Evolutionary conservation across 2,888 invertebrate species (phyloP).

Genomic region (Dasypolia templi): DNA sequence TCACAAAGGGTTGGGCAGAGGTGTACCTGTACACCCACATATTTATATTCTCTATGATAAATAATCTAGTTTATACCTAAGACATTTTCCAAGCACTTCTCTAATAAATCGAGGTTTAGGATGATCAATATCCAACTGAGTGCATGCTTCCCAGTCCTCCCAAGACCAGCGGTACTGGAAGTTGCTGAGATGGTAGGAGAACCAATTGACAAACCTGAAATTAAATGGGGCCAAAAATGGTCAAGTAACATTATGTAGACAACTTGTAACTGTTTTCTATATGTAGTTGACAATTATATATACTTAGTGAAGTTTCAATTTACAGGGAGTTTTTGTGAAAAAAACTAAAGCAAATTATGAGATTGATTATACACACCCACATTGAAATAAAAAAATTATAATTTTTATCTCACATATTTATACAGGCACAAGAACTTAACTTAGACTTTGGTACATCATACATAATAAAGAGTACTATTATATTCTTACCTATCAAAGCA

Average conservation of each 20-base stretch:
- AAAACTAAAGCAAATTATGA: too few species aligned
- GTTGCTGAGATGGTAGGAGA: slow-evolving; percentile 99
- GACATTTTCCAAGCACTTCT: slow-evolving; percentile 97
- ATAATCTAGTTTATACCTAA: slow-evolving; percentile 91
- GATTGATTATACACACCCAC: neutral
- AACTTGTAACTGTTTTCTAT: too few species aligned
- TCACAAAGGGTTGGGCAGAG: neutral
- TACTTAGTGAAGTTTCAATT: neutral
- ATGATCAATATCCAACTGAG: slow-evolving; percentile 96
- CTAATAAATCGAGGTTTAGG: slow-evolving; percentile 98
- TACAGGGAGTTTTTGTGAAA: neutral
- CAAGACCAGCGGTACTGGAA: slow-evolving; percentile 99
- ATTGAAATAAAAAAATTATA: neutral
- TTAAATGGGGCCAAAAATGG: neutral
- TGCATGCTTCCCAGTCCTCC: slow-evolving; percentile 98
- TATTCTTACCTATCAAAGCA: slow-evolving; percentile 95
- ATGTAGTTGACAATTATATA: too few species aligned
- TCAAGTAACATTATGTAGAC: neutral
- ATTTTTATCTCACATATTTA: neutral
- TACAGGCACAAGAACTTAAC: neutral
- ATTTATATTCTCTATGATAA: neutral
- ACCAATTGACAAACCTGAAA: slow-evolving; percentile 98
- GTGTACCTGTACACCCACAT: too few species aligned
- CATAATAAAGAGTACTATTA: neutral
- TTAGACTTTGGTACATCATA: neutral